These are phyloP conservation scores for Trididemnum clinides DNA, from an alignment of 23 tunicate genomes.

Conservation along the genomic window DNA sequence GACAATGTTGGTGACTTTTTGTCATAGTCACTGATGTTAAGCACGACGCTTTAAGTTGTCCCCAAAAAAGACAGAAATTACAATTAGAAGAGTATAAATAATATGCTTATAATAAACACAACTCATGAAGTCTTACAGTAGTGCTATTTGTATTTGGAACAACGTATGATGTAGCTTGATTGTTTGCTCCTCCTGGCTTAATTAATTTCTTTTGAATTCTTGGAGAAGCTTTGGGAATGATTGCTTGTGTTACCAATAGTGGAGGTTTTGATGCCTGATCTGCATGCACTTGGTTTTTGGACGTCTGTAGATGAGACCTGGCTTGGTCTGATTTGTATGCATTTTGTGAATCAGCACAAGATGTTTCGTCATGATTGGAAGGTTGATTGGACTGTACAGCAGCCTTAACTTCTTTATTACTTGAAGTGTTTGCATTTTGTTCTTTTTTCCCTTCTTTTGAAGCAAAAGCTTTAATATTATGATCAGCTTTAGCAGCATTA, in stretches of 20 bases:
- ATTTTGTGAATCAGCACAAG: too few species aligned
- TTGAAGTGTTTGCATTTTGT: not conserved
- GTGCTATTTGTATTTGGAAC: not conserved
- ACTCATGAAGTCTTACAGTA: not conserved
- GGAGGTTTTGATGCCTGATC: not conserved
- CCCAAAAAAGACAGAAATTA: not conserved
- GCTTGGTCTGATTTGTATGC: too few species aligned
- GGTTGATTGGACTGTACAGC: not conserved
- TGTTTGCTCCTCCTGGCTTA: slow-evolving; percentile 46
- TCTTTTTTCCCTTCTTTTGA: not conserved
- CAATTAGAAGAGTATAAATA: not conserved
- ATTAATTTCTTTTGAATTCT: slow-evolving; percentile 45
- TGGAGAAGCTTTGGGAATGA: slow-evolving; percentile 35
- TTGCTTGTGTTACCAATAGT: not conserved
- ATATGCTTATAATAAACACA: not conserved
- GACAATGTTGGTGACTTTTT: too few species aligned
- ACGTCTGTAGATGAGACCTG: not conserved
- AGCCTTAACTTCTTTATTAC: too few species aligned
- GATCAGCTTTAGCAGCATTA: not conserved
- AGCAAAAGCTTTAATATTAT: not conserved
- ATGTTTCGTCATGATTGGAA: not conserved
- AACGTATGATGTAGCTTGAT: slow-evolving; percentile 26
- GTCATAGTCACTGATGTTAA: too few species aligned
- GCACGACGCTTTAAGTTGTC: too few species aligned
- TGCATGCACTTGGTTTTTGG: not conserved